A percentile compares a stretch with the other conserved stretches of the same genome.
Evolutionary conservation across 2,888 invertebrate genomes (phyloP).

Genomic region (Malachius bipustulatus): DNA sequence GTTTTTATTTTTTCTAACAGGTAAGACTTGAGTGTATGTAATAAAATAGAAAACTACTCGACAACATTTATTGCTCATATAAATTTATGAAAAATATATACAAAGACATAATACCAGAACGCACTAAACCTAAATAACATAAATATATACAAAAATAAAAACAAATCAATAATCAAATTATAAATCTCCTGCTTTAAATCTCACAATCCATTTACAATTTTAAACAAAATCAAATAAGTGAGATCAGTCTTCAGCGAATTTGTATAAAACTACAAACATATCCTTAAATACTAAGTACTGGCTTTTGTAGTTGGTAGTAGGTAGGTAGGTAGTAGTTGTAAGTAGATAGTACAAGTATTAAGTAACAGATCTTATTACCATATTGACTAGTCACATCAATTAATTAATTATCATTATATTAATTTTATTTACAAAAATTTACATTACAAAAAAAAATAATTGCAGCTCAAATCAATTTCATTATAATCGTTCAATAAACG

Average conservation of each 20-base stretch:
- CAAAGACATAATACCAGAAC: background rate
- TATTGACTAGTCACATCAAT: slow-evolving; percentile 19
- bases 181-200: background rate
- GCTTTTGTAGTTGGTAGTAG: slow-evolving; percentile 13
- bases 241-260: slow-evolving; percentile 22
- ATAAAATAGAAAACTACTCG: no score
- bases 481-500: no score
- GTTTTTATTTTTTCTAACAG: no score
- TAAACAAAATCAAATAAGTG: slow-evolving; percentile 13
- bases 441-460: slow-evolving; percentile 4
- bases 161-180: slow-evolving; percentile 2
- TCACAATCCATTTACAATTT: no score
- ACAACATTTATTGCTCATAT: background rate
- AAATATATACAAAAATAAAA: slow-evolving; percentile 1
- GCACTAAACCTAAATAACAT: background rate
- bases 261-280: slow-evolving; percentile 15
- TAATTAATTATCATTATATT: no score
- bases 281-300: slow-evolving; percentile 20
- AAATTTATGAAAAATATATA: slow-evolving; percentile 4
- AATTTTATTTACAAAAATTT: slow-evolving; percentile 10
- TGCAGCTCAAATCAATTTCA: no score
- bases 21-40: no score
- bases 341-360: no score
- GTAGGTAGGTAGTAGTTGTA: background rate
- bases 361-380: slow-evolving; percentile 5